phyloP scores from a whole-genome alignment of 2,113 vertebrate genomes.

The Motacilla tschutschensis region DNA sequence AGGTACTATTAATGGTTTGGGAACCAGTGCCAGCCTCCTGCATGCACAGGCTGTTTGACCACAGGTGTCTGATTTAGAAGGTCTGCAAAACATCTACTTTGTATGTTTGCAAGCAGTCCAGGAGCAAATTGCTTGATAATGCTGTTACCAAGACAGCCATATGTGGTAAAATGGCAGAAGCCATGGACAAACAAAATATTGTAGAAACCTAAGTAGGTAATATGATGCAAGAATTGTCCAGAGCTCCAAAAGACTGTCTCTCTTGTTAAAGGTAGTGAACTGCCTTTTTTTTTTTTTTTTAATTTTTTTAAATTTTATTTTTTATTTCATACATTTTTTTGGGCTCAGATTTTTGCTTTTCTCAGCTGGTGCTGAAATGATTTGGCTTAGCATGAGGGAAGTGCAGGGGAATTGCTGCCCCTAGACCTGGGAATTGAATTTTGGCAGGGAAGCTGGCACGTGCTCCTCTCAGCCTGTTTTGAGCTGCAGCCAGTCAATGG shows the following conservation, averaged over 20 bases:
- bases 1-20: not conserved
- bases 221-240: not conserved
- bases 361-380: not conserved
- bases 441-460: not conserved
- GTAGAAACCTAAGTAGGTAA: not conserved
- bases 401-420: not conserved
- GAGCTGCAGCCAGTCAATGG: not conserved
- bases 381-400: not conserved
- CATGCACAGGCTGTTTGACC: not conserved
- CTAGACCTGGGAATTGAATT: not conserved
- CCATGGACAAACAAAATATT: not conserved
- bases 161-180: not conserved
- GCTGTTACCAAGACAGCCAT: not conserved
- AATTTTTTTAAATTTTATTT: too few relatives aligned
- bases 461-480: not conserved
- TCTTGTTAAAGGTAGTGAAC: not conserved
- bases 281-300: not conserved
- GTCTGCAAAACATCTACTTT: not conserved
- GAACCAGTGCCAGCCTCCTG: not conserved
- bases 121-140: not conserved
- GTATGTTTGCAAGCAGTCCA: not conserved
- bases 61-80: not conserved
- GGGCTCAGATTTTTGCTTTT: not conserved
- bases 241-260: not conserved
- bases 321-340: not conserved